Evolutionary conservation across 2,888 invertebrate genomes (phyloP).

Genomic region (Cordylochernes scorpioides): DNA sequence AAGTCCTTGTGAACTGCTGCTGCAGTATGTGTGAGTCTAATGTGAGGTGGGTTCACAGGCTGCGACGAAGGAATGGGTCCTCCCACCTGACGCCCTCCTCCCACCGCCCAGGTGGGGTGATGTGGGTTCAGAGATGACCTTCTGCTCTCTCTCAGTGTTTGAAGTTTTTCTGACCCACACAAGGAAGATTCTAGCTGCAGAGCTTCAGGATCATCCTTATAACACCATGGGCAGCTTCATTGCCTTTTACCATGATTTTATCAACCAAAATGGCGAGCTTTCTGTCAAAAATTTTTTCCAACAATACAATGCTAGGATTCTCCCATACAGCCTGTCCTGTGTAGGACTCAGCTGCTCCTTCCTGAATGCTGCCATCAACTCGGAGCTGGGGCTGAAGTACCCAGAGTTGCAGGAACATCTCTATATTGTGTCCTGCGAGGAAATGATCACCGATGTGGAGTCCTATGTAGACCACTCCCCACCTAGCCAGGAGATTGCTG

Average conservation of each 20-base stretch:
- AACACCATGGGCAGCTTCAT: conserved; percentile 66
- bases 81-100: conserved; percentile 25
- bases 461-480: conserved; percentile 7
- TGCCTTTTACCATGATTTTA: conserved; percentile 22
- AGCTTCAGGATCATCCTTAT: conserved; percentile 58
- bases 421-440: conserved; percentile 60
- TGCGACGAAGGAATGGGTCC: too few relatives aligned
- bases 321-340: conserved; percentile 52
- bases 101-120: conserved; percentile 48
- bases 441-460: conserved; percentile 24
- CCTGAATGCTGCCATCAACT: conserved; percentile 31
- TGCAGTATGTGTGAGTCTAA: too few relatives aligned
- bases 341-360: conserved; percentile 62
- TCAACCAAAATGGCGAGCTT: conserved; percentile 28
- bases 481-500: conserved; percentile 33
- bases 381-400: conserved; percentile 33
- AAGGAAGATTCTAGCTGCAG: conserved; percentile 46
- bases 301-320: conserved; percentile 47
- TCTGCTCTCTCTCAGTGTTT: too few relatives aligned
- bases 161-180: too few relatives aligned
- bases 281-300: conserved; percentile 40
- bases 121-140: too few relatives aligned
- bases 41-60: too few relatives aligned
- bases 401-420: conserved; percentile 37
- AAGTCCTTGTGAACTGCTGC: too few relatives aligned